Conservation (phyloP, 2,113 vertebrate genomes). For the Grallaria varia region DNA sequence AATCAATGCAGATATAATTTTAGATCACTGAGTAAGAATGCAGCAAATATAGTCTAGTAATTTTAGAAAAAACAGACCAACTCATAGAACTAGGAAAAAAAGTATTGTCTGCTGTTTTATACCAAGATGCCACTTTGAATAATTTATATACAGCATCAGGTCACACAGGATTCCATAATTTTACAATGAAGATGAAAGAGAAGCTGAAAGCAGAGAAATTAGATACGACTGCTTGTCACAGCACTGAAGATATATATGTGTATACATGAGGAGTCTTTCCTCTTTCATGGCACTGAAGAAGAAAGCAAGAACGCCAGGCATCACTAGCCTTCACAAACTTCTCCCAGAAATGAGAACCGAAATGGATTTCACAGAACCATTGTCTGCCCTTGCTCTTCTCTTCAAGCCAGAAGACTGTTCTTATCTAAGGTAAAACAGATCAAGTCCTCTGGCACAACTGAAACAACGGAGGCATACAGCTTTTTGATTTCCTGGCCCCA, state of each 20-base stretch:
- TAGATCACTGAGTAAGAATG: background rate
- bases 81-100: background rate
- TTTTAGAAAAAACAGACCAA: background rate
- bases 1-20: slow-evolving; percentile 22
- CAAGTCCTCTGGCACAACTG: background rate
- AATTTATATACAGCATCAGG: background rate
- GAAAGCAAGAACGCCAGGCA: background rate
- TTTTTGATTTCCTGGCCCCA: background rate
- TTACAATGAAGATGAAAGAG: background rate
- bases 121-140: background rate
- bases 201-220: background rate
- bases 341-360: background rate
- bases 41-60: background rate
- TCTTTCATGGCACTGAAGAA: background rate
- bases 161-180: background rate
- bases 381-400: background rate
- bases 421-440: background rate
- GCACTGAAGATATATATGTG: background rate
- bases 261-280: background rate
- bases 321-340: background rate
- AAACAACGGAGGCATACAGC: background rate
- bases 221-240: background rate
- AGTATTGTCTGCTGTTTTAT: background rate
- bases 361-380: background rate
- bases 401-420: background rate